Base-by-base conservation (phyloP, 2,113 vertebrate genomes). In the Odontesthes bonariensis region DNA sequence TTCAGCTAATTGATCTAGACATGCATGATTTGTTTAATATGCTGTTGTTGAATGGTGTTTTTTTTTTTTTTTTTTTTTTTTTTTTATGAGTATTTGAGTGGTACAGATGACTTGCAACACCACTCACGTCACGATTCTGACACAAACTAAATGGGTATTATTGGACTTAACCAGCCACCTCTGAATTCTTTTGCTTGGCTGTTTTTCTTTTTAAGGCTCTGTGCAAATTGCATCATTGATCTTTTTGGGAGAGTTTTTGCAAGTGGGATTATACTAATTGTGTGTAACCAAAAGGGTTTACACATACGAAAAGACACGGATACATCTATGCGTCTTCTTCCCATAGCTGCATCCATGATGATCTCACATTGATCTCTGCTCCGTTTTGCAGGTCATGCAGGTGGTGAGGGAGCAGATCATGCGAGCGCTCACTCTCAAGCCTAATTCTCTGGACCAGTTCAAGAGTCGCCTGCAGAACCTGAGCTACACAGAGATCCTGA, bases 381-480 rank as follows among this genome's bases (percentile, higher is more conserved):
- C 40, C 73, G 55, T 57, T 70, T 35, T 70, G 67, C 90, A 99
- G 98, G 98, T 99, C 81, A 99, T 99, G 97, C 98, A 99, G 94
- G 98, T 99, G 93, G 97, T 99, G 93, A 96, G 95, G 91, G 98
- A 99, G 94, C 98, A 99, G 95, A 97, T 98, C 94, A 98, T 97
- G 95, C 97, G 98, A 94, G 96, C 97, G 0, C 95, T 99, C 80
- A 96, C 94, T 86, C 95, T 95, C 93, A 99, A 99, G 97, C 98
- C 98, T 97, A 99, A 97, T 95, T 98, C 97, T 73, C 92, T 99
- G 95, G 98, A 99, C 92, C 98, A 99, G 93, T 99, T 99, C 93
- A 99, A 99, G 94, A 97, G 96, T 92, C 98, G 98, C 93, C 95
- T 99, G 81, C 98, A 99, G 90, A 99, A 98, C 88, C 95, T 99